Base-by-base conservation (phyloP, 2,888 invertebrate genomes). In the Microdon myrmicae region DNA sequence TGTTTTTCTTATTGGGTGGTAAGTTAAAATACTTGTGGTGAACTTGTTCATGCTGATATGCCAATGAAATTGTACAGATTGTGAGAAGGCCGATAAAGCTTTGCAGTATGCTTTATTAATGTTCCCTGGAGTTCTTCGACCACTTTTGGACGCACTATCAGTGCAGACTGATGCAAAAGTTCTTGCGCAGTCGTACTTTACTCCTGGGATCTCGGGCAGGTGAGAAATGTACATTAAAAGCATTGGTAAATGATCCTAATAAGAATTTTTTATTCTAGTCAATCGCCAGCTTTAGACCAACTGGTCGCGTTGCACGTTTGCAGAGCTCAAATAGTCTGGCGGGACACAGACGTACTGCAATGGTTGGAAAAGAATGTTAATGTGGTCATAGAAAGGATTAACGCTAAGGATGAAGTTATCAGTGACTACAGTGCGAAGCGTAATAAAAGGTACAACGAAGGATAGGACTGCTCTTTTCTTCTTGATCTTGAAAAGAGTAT, bases 321-420 rank as follows among this genome's bases (percentile, higher is more conserved):
- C 47, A 84, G 92, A 35, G 86, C 86, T 68, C 87, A 86, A 73
- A 85, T 89, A 43, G 82, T 92, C 37, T 94, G 94, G 93, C 90
- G 90, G 72, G 88, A 90, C 69, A 81, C 85, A 10, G 87, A 86
- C 59, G 83, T 90, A 38, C 74, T 93, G 39, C 82, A 84, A 0
- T 94, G 92, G 91, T 75, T 94, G 54, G 92, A 92, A 74, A 82
- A 80, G 45, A 89, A 89, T 75, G 90, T 89, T 0, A 83, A 86
- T 54, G 73, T 75, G 13, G 87, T 87, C 4, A 72, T 92, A 32
- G 83, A 86, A 68, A 81, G 84, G 45, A 85, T 90, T 3, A 87
- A 89, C 59, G 74, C 73, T n/a, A 79, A 78, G 49, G 88, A 90
- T 73, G 82, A 84, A 0, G 72, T 83, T 9, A 80, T 87, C 0